phyloP scores from a whole-genome alignment of 2,797 vertebrate species.

The Protonibea diacanthus region DNA sequence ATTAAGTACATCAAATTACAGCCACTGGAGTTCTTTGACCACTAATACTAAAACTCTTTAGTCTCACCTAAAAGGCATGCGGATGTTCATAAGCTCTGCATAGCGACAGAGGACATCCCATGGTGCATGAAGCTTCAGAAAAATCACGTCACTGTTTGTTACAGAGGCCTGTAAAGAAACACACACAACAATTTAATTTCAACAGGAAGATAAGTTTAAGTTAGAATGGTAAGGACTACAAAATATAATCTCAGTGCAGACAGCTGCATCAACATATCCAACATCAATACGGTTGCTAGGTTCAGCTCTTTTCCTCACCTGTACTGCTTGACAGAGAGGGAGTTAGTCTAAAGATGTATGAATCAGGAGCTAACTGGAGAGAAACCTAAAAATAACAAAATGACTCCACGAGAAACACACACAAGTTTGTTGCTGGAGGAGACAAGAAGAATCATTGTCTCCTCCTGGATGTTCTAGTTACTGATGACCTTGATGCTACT shows the following conservation, averaged over 20 bases:
- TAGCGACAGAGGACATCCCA: slow-evolving; percentile 97
- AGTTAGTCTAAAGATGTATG: slow-evolving; percentile 32
- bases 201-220: not conserved
- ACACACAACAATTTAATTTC: slow-evolving; percentile 10
- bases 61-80: slow-evolving; percentile 95
- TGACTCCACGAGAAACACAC: slow-evolving; percentile 15
- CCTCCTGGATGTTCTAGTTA: slow-evolving; percentile 16
- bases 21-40: not conserved
- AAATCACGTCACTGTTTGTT: slow-evolving; percentile 94
- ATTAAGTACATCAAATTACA: not conserved
- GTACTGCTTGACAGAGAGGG: slow-evolving; percentile 10
- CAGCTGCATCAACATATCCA: not conserved
- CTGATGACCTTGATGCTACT: slow-evolving; percentile 45
- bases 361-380: slow-evolving; percentile 33
- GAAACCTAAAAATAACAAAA: slow-evolving; percentile 56
- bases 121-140: slow-evolving; percentile 94
- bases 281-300: not conserved
- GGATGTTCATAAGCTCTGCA: slow-evolving; percentile 96
- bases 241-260: not conserved
- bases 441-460: slow-evolving; percentile 14
- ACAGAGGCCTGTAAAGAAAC: slow-evolving; percentile 87
- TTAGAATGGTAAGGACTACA: not conserved
- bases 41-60: not conserved
- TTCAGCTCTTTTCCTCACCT: slow-evolving; percentile 24
- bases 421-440: slow-evolving; percentile 41